Conservation (phyloP, 2,888 invertebrate species). For the Athetis lepigone region DNA sequence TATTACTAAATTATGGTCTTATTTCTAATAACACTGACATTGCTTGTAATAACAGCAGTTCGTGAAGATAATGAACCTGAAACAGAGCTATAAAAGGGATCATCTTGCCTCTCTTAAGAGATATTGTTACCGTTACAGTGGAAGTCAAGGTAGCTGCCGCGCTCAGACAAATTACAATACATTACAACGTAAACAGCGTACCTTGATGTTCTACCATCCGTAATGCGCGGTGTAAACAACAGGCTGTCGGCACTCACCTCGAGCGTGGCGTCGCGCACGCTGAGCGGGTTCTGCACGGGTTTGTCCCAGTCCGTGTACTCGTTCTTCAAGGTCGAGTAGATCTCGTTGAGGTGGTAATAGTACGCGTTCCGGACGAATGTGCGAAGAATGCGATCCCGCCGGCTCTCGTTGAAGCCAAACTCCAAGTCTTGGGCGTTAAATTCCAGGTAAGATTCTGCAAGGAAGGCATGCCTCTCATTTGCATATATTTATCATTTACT, state of each 20-base stretch:
- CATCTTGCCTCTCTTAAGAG: slow-evolving; percentile 8
- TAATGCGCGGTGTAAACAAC: slow-evolving; percentile 26
- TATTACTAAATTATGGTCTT: slow-evolving; percentile 24
- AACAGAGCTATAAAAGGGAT: slow-evolving; percentile 19
- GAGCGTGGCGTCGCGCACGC: slow-evolving; percentile 95
- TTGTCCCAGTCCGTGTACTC: slow-evolving; percentile 99
- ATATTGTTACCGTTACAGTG: slow-evolving; percentile 4
- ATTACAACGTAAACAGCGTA: slow-evolving; percentile 6
- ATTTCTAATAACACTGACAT: slow-evolving; percentile 37
- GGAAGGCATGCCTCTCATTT: slow-evolving; percentile 78
- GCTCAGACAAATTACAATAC: slow-evolving; percentile 18
- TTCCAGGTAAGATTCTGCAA: slow-evolving; percentile 95
- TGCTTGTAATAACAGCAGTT: slow-evolving; percentile 2
- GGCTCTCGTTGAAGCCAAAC: slow-evolving; percentile 97
- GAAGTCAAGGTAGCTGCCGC: slow-evolving; percentile 4
- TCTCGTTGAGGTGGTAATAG: slow-evolving; percentile 98
- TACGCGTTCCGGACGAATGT: slow-evolving; percentile 98
- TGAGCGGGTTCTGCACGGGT: slow-evolving; percentile 95
- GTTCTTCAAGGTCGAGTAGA: slow-evolving; percentile 97
- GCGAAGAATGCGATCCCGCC: slow-evolving; percentile 96
- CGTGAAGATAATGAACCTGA: slow-evolving; percentile 6
- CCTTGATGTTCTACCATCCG: slow-evolving; percentile 23
- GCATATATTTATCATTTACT: slow-evolving; percentile 76
- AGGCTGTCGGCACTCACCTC: slow-evolving; percentile 85
- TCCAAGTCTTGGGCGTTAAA: slow-evolving; percentile 96